Base-by-base conservation (phyloP, 2,888 invertebrate genomes). In the Itoplectis maculator region DNA sequence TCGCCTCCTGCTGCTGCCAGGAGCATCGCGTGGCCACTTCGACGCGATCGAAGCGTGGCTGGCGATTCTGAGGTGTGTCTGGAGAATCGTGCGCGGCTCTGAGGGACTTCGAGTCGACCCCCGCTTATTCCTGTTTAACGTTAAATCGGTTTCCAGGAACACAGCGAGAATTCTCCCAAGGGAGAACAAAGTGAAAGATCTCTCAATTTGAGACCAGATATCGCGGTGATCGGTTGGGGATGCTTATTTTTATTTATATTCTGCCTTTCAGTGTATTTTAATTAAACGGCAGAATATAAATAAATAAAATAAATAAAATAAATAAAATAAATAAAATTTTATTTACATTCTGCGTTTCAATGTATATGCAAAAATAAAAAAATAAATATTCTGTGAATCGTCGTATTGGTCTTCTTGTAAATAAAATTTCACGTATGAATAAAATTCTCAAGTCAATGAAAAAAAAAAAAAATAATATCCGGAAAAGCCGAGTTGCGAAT, bases 31-130 rank as follows among this genome's bases (percentile, higher is more conserved):
- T 47, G 72, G 78, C n/a, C 13, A 40, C 13, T 76, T 35, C 23
- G 35, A 18, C 45, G n/a, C n/a, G 40, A 18, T 66, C 56, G 35
- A 35, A 76, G 75, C 45, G 15, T 47, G 40, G 29, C 6, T 23
- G 18, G 56, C 66, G 15, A n/a, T 66, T 75, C 68, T 20, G 51
- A 75, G 63, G 74, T 65, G 69, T 54, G 80, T 75, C 54, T 61
- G 20, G 29, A 49, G 72, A 56, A 37, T 54, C 23, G 40, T 37
- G 40, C 66, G 56, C 66, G 56, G 23, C n/a, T 37, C 9, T 13
- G 40, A 37, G 23, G 2, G 29, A n/a, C n/a, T n/a, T n/a, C n/a
- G n/a, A n/a, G n/a, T n/a, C 68, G 61, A 13, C 68, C 74, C 18
- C 20, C 63, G 65, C 40, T 66, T 59, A 59, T 79, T 70, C 42